These are phyloP conservation scores for Liparis tanakae DNA, from an alignment of 2,797 vertebrate species.

Conservation along the genomic window DNA sequence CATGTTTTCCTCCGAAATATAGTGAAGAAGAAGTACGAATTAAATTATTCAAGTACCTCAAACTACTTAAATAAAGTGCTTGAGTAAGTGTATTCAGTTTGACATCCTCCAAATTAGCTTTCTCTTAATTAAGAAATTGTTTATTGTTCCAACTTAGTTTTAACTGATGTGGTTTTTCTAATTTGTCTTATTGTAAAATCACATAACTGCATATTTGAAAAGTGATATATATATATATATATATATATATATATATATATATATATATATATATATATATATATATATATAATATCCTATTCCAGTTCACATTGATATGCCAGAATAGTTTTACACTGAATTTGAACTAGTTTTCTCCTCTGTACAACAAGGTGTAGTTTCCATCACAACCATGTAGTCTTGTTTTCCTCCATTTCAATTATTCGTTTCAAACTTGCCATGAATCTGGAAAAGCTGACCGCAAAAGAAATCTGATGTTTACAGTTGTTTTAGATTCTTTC, in stretches of 20 bases:
- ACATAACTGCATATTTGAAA: not conserved
- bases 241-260: no score
- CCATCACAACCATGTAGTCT: not conserved
- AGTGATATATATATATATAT: not conserved
- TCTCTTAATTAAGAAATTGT: no score
- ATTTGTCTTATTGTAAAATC: not conserved
- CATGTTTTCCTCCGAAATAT: not conserved
- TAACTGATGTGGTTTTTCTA: not conserved
- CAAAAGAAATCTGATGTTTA: constrained; percentile 5
- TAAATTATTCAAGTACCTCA: not conserved
- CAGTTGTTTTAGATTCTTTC: constrained; percentile 3
- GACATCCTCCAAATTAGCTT: not conserved
- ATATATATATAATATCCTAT: no score
- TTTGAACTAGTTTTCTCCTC: not conserved
- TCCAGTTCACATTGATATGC: not conserved
- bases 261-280: no score
- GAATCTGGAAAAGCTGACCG: not conserved
- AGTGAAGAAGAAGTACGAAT: not conserved
- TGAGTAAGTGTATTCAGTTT: not conserved
- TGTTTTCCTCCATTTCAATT: not conserved
- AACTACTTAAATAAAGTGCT: not conserved
- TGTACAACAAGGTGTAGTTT: not conserved
- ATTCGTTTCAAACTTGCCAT: not conserved
- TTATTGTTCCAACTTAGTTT: not conserved
- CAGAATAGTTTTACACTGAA: not conserved